These are phyloP conservation scores for Hiodon alosoides DNA, from an alignment of 2,113 vertebrate species.

Conservation along the genomic window DNA sequence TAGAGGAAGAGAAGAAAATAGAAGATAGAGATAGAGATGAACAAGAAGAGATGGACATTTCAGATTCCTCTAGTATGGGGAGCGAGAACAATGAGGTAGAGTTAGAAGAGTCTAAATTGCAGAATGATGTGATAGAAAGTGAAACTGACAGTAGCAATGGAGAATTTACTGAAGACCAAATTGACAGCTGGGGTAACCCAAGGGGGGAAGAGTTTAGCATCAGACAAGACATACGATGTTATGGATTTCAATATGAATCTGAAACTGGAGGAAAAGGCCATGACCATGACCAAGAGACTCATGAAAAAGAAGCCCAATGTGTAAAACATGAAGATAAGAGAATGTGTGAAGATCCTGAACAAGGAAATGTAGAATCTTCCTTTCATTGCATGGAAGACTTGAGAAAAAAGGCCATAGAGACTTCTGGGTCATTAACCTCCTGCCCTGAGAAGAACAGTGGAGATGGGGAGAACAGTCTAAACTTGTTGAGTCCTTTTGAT, in stretches of 20 bases:
- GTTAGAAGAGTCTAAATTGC: not conserved
- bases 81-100: not conserved
- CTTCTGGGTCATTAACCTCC: too few species aligned
- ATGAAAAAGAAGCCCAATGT: not conserved
- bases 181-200: not conserved
- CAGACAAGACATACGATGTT: not conserved
- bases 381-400: not conserved
- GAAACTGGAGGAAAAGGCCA: not conserved
- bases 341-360: not conserved
- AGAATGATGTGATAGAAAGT: not conserved
- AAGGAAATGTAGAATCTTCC: not conserved
- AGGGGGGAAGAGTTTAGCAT: not conserved
- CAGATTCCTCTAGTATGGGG: not conserved
- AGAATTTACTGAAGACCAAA: not conserved
- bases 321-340: not conserved
- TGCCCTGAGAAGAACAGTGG: not conserved
- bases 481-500: not conserved
- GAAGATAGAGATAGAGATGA: not conserved
- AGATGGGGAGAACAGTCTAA: not conserved
- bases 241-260: not conserved
- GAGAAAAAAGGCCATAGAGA: not conserved
- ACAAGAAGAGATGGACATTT: not conserved
- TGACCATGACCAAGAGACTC: not conserved
- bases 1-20: not conserved
- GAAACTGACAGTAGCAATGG: not conserved